phyloP scores from a whole-genome alignment of 1,140 invertebrate genomes.

The Musca domestica region DNA sequence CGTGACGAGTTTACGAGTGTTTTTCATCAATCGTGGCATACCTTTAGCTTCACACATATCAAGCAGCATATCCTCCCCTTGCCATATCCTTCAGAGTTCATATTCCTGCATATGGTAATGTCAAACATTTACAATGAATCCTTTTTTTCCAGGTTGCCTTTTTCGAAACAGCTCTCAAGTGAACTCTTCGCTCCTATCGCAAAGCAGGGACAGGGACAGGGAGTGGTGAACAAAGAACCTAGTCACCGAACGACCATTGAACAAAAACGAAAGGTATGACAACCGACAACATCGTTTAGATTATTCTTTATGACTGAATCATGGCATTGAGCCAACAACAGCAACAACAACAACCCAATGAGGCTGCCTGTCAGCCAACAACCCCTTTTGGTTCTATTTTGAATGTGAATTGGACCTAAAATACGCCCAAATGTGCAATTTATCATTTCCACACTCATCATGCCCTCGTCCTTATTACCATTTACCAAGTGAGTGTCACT shows the following conservation, averaged over 20 bases:
- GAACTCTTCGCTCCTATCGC: no score
- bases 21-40: conserved; percentile 9
- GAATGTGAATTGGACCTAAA: not conserved
- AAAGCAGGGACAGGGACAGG: no score
- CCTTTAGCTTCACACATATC: not conserved
- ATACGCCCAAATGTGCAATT: conserved; percentile 17
- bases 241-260: no score
- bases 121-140: no score
- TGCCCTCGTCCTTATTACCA: conserved; percentile 15
- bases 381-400: not conserved
- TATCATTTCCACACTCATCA: conserved; percentile 14
- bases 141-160: no score
- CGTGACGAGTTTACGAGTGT: conserved; percentile 1
- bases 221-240: no score
- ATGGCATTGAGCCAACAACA: not conserved
- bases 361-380: not conserved
- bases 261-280: no score
- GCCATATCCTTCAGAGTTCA: no score
- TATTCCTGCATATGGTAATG: no score
- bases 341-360: not conserved
- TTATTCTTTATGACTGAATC: conserved; percentile 4
- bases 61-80: no score
- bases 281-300: conserved; percentile 9
- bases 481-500: conserved; percentile 7
- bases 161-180: no score